Conservation (phyloP, 2,888 invertebrate species). For the Fragum whitleyi region DNA sequence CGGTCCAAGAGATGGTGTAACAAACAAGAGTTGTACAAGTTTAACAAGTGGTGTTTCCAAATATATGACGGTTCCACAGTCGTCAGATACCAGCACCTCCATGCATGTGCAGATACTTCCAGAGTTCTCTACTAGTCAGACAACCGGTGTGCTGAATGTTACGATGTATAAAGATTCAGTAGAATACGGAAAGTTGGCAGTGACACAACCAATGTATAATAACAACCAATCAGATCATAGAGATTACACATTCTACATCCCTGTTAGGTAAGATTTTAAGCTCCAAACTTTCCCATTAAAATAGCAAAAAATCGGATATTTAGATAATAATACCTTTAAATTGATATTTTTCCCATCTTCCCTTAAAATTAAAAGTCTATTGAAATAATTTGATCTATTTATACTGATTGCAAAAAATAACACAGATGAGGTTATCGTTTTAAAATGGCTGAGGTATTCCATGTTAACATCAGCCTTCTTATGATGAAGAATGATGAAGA, state of each 20-base stretch:
- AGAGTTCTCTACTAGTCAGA: slow-evolving; percentile 11
- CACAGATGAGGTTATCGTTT: too few relatives aligned
- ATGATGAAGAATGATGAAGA: too few relatives aligned
- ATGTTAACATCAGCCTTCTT: too few relatives aligned
- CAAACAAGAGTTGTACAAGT: slow-evolving; percentile 45
- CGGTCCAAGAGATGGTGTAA: slow-evolving; percentile 51
- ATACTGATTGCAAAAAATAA: too few relatives aligned
- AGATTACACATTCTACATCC: slow-evolving; percentile 72
- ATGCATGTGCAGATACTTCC: slow-evolving; percentile 15
- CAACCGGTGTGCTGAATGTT: slow-evolving; percentile 9
- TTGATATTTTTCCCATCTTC: too few relatives aligned
- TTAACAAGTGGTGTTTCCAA: not conserved
- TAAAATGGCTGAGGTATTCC: too few relatives aligned
- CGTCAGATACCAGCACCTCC: not conserved
- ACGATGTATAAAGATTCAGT: slow-evolving; percentile 42
- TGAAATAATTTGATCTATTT: too few relatives aligned
- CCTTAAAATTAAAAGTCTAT: too few relatives aligned
- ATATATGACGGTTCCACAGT: not conserved
- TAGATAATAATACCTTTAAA: too few relatives aligned
- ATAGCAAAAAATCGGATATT: too few relatives aligned
- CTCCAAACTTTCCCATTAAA: too few relatives aligned
- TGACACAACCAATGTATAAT: slow-evolving; percentile 35
- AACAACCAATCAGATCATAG: slow-evolving; percentile 64
- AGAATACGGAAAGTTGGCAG: slow-evolving; percentile 18
- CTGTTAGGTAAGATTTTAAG: slow-evolving; percentile 54